Percentiles rank a stretch among this genome's conserved stretches.
phyloP scores from a whole-genome alignment of 1,140 invertebrate species.

The Trachymyrmex cornetzi region DNA sequence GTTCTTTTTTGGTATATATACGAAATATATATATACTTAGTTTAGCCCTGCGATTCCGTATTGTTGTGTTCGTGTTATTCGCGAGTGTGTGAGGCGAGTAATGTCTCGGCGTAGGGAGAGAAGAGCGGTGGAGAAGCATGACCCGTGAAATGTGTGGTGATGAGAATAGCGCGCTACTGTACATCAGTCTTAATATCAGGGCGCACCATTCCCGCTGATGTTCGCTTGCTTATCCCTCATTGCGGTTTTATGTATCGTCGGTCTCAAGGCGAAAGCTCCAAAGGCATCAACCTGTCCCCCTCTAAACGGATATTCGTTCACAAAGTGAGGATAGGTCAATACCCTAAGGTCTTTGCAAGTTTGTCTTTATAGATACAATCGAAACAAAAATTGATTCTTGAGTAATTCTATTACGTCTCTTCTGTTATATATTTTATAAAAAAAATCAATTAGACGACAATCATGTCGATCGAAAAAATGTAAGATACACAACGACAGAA shows the following conservation, averaged over 20 bases:
- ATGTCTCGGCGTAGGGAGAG: constrained; percentile 24
- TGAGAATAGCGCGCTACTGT: constrained; percentile 87
- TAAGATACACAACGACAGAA: not conserved
- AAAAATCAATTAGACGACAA: not conserved
- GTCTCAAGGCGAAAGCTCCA: not conserved
- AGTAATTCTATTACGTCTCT: not conserved
- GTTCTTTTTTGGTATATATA: constrained; percentile 62
- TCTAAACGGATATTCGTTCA: not conserved
- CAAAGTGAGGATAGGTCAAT: no score
- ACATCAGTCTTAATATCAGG: constrained; percentile 87
- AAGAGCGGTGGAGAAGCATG: constrained; percentile 69
- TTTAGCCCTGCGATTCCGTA: constrained; percentile 77
- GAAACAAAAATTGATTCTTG: not conserved
- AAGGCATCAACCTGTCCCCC: not conserved
- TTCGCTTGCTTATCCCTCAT: constrained; percentile 67
- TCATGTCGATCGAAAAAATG: not conserved
- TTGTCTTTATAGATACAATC: not conserved
- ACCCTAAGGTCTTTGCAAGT: not conserved
- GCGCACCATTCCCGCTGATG: constrained; percentile 86
- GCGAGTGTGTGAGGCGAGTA: constrained; percentile 48
- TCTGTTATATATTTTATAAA: not conserved
- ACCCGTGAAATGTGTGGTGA: constrained; percentile 58
- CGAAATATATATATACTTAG: constrained; percentile 75
- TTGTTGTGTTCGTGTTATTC: constrained; percentile 59
- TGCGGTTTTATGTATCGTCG: constrained; percentile 67